Percentiles rank a stretch among this genome's conserved stretches.
These are phyloP conservation scores for Therioaphis trifolii DNA, from an alignment of 2,888 invertebrate genomes.

Conservation along the genomic window DNA sequence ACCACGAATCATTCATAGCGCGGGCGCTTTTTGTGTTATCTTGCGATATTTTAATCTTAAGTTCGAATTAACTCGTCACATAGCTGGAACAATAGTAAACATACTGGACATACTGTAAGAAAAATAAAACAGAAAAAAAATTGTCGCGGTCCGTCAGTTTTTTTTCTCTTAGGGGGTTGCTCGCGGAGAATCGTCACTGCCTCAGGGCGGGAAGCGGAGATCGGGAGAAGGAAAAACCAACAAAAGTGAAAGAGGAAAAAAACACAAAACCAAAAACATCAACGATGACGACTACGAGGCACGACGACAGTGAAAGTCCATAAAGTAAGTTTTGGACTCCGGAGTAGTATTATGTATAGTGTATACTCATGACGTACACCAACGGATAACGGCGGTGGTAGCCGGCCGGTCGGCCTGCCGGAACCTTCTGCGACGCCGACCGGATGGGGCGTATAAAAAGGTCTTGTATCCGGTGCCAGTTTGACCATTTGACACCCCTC, in stretches of 20 bases:
- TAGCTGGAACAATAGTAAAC: too few relatives aligned
- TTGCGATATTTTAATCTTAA: too few relatives aligned
- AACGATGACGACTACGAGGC: slow-evolving; percentile 12
- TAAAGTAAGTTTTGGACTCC: slow-evolving; percentile 46
- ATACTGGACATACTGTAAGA: neutral
- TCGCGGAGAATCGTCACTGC: neutral
- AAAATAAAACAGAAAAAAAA: slow-evolving; percentile 29
- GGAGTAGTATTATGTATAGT: neutral
- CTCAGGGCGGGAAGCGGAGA: neutral
- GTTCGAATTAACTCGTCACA: too few relatives aligned
- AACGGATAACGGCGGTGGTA: too few relatives aligned
- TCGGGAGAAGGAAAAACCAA: slow-evolving; percentile 15
- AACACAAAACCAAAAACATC: neutral
- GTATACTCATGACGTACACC: neutral
- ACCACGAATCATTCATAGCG: too few relatives aligned
- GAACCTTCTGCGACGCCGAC: slow-evolving; percentile 59
- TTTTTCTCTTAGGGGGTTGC: neutral
- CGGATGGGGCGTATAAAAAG: slow-evolving; percentile 63
- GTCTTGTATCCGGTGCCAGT: slow-evolving; percentile 60
- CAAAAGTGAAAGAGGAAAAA: slow-evolving; percentile 10
- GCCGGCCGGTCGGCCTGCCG: slow-evolving; percentile 22
- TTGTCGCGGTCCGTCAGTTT: slow-evolving; percentile 11
- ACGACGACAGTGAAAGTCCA: slow-evolving; percentile 56
- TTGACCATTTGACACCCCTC: slow-evolving; percentile 62
- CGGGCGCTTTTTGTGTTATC: too few relatives aligned